phyloP scores from a whole-genome alignment of 2,888 invertebrate species.

The Hetaerina titia region DNA sequence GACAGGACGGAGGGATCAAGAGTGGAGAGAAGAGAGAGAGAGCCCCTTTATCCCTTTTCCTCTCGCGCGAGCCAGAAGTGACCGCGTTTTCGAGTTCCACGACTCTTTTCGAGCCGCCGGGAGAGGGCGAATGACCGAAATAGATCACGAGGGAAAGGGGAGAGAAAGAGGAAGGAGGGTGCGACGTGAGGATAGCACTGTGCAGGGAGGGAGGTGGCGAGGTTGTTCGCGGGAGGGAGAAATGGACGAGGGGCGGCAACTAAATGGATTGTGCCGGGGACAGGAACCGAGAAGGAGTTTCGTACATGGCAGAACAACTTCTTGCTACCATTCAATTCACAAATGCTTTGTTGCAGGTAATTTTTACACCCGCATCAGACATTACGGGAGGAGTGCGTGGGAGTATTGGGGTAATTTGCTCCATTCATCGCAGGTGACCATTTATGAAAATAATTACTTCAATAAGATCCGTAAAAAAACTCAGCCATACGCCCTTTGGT shows the following conservation, averaged over 20 bases:
- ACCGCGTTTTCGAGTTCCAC: neutral
- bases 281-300: neutral
- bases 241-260: neutral
- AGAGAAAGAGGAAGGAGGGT: neutral
- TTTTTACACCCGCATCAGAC: neutral
- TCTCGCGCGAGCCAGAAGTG: neutral
- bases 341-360: neutral
- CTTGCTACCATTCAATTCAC: neutral
- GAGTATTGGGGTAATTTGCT: neutral
- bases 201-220: neutral
- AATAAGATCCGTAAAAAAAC: too few species aligned
- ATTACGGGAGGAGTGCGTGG: neutral
- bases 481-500: too few species aligned
- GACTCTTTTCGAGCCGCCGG: neutral
- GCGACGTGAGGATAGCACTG: neutral
- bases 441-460: too few species aligned
- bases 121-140: slow-evolving; percentile 39
- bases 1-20: neutral
- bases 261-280: slow-evolving; percentile 24
- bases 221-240: neutral
- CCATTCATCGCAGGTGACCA: neutral
- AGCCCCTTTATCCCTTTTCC: neutral
- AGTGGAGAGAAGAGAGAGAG: neutral
- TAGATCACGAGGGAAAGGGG: neutral
- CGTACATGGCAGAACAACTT: neutral